These are phyloP conservation scores for Phylloscopus whistleri DNA, from an alignment of 2,113 vertebrate genomes.

Conservation along the genomic window DNA sequence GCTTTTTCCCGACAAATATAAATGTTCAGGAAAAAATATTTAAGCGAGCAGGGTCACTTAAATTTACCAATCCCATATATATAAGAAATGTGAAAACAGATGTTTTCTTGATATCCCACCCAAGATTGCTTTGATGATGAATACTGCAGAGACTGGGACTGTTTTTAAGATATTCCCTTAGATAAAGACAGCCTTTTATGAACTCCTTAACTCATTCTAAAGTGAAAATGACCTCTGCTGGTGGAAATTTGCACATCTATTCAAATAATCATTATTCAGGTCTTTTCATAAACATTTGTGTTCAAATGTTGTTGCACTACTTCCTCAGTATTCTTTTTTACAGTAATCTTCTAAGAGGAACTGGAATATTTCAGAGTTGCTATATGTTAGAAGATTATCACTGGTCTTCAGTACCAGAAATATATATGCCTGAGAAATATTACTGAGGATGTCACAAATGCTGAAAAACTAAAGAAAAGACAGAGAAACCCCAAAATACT, in stretches of 20 bases:
- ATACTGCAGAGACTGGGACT: background rate
- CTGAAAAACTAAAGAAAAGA: background rate
- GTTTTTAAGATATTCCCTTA: background rate
- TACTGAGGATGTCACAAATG: background rate
- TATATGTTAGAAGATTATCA: background rate
- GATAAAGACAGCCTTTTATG: background rate
- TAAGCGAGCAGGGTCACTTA: background rate
- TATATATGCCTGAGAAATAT: background rate
- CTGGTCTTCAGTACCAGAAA: background rate
- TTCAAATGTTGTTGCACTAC: background rate
- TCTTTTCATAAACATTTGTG: background rate
- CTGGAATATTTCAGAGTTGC: background rate
- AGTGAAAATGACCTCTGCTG: constrained; percentile 59
- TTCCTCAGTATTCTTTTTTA: background rate
- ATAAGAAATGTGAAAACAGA: background rate
- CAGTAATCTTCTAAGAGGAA: background rate
- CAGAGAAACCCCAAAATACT: background rate
- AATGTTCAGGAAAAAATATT: background rate
- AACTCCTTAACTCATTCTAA: background rate
- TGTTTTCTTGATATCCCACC: background rate
- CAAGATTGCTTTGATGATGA: background rate
- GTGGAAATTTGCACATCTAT: constrained; percentile 13
- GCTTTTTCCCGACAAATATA: background rate
- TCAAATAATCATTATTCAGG: background rate
- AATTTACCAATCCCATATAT: background rate